phyloP scores from a whole-genome alignment of 2,888 invertebrate species.

The Dichetophora obliterata region DNA sequence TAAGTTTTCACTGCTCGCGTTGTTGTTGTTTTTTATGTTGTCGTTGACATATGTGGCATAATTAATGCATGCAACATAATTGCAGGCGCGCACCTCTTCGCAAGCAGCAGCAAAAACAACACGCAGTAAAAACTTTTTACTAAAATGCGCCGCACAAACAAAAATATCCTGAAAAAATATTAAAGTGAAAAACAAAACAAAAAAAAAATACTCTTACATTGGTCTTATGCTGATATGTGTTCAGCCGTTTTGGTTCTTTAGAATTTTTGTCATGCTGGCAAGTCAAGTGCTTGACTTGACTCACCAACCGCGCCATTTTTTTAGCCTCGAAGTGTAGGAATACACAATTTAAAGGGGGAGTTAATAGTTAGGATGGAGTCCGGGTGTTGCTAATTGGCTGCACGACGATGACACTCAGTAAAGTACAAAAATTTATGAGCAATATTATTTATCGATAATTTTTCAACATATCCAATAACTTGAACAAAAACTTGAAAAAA shows the following conservation, averaged over 20 bases:
- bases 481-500: no score
- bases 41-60: constrained; percentile 34
- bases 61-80: constrained; percentile 38
- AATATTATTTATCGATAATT: background rate
- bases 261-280: constrained; percentile 8
- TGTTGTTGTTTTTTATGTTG: constrained; percentile 26
- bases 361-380: constrained; percentile 25
- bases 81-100: constrained; percentile 33
- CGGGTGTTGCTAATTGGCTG: constrained; percentile 27
- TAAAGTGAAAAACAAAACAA: background rate
- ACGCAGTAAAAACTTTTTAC: constrained; percentile 19
- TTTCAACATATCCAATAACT: background rate
- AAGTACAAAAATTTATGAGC: constrained; percentile 22
- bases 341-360: background rate
- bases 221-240: background rate
- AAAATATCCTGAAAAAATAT: constrained; percentile 5
- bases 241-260: background rate
- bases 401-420: constrained; percentile 25
- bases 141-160: constrained; percentile 8
- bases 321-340: background rate
- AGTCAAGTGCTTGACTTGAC: constrained; percentile 47
- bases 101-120: constrained; percentile 14
- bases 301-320: constrained; percentile 15
- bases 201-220: background rate
- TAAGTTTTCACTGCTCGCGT: background rate